A percentile compares a stretch with the other conserved stretches of the same genome.
phyloP scores from a whole-genome alignment of 2,888 invertebrate genomes.

The Tolmerus cingulatus region DNA sequence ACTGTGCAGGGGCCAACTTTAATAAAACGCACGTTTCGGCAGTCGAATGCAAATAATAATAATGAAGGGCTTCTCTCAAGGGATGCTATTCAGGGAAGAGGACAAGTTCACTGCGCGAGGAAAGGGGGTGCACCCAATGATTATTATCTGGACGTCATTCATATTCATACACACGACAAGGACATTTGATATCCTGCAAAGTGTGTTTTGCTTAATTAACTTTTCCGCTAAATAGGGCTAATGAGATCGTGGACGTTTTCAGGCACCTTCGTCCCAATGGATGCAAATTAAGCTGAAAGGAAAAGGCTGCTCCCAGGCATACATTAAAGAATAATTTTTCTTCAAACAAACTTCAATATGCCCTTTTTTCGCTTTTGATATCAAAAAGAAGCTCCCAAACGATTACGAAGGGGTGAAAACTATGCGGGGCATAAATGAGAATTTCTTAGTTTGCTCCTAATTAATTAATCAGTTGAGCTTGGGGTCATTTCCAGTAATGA shows the following conservation, averaged over 20 bases:
- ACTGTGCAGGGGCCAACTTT: background rate
- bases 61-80: background rate
- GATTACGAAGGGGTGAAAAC: background rate
- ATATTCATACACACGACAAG: background rate
- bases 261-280: background rate
- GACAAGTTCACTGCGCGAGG: background rate
- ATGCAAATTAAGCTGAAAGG: background rate
- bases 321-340: background rate
- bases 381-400: background rate
- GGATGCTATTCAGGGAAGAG: background rate
- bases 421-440: background rate
- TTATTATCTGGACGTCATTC: background rate
- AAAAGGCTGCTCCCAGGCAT: background rate
- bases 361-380: background rate
- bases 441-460: background rate
- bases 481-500: background rate
- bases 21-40: background rate
- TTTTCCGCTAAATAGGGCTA: background rate
- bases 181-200: background rate
- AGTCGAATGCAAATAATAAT: background rate
- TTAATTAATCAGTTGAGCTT: background rate
- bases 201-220: background rate
- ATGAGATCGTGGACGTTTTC: background rate
- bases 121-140: background rate
- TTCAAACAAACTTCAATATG: background rate